Conservation (phyloP, 2,797 vertebrate genomes). For the Alauda arvensis region DNA sequence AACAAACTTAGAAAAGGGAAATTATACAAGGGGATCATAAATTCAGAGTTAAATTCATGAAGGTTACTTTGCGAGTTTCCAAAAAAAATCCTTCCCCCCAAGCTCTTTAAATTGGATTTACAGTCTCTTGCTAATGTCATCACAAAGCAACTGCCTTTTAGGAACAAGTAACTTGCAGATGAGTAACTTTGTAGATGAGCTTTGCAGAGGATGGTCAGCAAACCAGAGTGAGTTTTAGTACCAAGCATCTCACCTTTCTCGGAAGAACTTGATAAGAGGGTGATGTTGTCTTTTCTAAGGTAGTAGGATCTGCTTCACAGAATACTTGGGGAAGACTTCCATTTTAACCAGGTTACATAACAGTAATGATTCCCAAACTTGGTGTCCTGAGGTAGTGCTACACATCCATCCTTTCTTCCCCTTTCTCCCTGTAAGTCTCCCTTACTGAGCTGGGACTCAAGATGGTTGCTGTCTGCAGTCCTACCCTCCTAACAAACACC, state of each 20-base stretch:
- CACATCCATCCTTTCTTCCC: neutral
- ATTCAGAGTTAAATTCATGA: neutral
- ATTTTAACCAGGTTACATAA: neutral
- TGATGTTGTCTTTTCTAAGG: neutral
- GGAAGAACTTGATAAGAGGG: neutral
- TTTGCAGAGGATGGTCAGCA: neutral
- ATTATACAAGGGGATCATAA: neutral
- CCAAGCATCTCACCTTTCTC: neutral
- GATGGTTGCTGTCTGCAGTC: neutral
- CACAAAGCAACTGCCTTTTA: neutral
- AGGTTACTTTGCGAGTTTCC: neutral
- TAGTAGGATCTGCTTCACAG: neutral
- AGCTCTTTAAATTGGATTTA: neutral
- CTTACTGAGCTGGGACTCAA: neutral
- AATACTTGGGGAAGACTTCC: neutral
- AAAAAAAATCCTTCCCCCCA: fast-evolving
- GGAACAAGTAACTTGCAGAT: neutral
- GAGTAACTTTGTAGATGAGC: neutral
- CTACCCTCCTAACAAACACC: neutral
- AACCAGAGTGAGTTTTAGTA: neutral
- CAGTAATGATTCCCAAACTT: neutral
- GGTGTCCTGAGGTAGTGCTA: neutral
- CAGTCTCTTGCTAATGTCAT: neutral
- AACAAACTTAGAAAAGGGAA: neutral
- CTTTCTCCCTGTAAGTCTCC: neutral